These are phyloP conservation scores for Dicycla oo DNA, from an alignment of 2,888 invertebrate genomes.

Conservation along the genomic window DNA sequence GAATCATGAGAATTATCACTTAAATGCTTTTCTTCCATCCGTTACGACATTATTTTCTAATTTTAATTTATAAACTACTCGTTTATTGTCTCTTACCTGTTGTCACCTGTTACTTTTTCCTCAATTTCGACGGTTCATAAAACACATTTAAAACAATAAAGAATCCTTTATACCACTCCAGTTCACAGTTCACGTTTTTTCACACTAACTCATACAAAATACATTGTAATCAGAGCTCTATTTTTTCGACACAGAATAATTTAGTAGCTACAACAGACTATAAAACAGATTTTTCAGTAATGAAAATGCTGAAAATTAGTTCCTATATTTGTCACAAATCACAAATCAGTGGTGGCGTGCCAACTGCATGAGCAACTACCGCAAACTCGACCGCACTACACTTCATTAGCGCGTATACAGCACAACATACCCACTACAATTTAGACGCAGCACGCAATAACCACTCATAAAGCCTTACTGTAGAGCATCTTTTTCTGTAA, in stretches of 20 bases:
- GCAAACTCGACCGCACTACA: conserved; percentile 86
- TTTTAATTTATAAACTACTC: not conserved
- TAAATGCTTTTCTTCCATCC: not conserved
- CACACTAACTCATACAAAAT: conserved; percentile 53
- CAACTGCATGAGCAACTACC: conserved; percentile 88
- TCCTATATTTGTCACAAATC: conserved; percentile 79
- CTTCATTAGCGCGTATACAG: conserved; percentile 88
- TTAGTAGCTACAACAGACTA: conserved; percentile 12
- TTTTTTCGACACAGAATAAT: conserved; percentile 25
- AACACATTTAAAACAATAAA: conserved; percentile 66
- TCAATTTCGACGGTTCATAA: conserved; percentile 75
- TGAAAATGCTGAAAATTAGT: conserved; percentile 61
- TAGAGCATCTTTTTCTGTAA: conserved; percentile 72
- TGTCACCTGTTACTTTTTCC: conserved; percentile 75
- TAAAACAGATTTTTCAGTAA: conserved; percentile 31
- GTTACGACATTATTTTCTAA: not conserved
- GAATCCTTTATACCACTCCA: conserved; percentile 54
- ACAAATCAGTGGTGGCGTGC: conserved; percentile 86
- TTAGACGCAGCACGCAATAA: conserved; percentile 64
- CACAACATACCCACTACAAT: conserved; percentile 81
- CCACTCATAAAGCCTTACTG: conserved; percentile 64
- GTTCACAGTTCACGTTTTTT: conserved; percentile 61
- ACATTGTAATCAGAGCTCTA: conserved; percentile 39
- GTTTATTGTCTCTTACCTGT: conserved; percentile 71
- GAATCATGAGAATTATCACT: not conserved